Evolutionary conservation across 2,113 vertebrate species (phyloP).

Genomic region (Petaurus breviceps): DNA sequence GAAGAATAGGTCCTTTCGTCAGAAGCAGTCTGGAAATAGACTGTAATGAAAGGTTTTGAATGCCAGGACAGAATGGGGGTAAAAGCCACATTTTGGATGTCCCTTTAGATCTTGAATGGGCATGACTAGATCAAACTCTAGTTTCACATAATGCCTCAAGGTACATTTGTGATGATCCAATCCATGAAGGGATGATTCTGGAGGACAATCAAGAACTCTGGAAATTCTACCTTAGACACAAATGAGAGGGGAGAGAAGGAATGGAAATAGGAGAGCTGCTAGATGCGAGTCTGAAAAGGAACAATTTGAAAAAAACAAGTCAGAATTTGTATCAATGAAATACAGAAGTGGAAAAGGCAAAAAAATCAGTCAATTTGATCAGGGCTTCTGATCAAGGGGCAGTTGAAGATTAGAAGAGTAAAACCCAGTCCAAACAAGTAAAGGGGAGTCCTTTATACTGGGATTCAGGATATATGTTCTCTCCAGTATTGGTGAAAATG

Average conservation of each 20-base stretch:
- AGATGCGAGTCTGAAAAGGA: neutral
- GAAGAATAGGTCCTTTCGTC: neutral
- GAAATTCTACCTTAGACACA: neutral
- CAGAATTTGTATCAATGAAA: neutral
- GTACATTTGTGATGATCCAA: neutral
- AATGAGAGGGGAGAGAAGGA: neutral
- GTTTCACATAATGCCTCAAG: neutral
- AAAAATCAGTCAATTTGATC: neutral
- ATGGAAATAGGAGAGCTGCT: neutral
- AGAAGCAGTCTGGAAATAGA: neutral
- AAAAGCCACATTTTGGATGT: neutral
- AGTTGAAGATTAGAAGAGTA: neutral
- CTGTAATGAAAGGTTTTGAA: neutral
- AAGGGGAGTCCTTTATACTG: neutral
- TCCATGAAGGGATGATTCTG: neutral
- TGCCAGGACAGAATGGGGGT: neutral
- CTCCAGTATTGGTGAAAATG: neutral
- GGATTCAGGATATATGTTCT: neutral
- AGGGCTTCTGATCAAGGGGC: neutral
- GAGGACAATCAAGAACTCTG: neutral
- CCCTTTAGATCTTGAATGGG: neutral
- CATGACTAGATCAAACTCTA: neutral
- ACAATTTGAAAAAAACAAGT: neutral
- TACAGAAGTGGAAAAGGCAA: neutral
- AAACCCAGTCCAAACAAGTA: neutral